These are phyloP conservation scores for Byasa hedistus DNA, from an alignment of 2,888 invertebrate species.

Conservation along the genomic window DNA sequence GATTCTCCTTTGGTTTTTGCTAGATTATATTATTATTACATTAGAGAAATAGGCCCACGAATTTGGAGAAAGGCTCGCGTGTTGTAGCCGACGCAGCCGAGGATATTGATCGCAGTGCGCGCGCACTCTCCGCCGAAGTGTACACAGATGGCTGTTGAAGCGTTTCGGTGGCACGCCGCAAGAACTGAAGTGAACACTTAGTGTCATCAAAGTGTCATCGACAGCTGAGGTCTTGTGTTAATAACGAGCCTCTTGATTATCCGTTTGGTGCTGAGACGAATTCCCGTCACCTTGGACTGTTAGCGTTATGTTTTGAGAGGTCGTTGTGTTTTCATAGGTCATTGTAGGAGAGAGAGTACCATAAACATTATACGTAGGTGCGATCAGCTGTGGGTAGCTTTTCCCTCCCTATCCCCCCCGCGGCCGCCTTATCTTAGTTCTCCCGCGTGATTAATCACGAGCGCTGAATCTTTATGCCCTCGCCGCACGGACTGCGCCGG, in stretches of 20 bases:
- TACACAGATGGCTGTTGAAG: slow-evolving; percentile 69
- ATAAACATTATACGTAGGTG: slow-evolving; percentile 20
- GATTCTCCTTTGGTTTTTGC: slow-evolving; percentile 8
- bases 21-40: slow-evolving; percentile 42
- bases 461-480: slow-evolving; percentile 57
- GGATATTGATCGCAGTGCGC: slow-evolving; percentile 77
- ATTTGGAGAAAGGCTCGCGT: slow-evolving; percentile 65
- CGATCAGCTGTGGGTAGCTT: slow-evolving; percentile 31
- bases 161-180: slow-evolving; percentile 64
- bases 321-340: slow-evolving; percentile 2
- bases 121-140: slow-evolving; percentile 71
- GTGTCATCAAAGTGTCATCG: slow-evolving; percentile 62
- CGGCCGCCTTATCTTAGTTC: slow-evolving; percentile 65
- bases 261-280: slow-evolving; percentile 19
- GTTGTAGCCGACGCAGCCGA: slow-evolving; percentile 68
- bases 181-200: slow-evolving; percentile 66
- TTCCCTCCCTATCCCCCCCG: slow-evolving; percentile 40
- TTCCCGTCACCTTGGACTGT: slow-evolving; percentile 14
- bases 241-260: slow-evolving; percentile 41
- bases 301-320: background rate
- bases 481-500: slow-evolving; percentile 48
- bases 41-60: slow-evolving; percentile 52
- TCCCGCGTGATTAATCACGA: slow-evolving; percentile 66
- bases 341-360: background rate
- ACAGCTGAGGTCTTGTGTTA: slow-evolving; percentile 50